phyloP scores from a whole-genome alignment of 2,113 vertebrate species.

The Megalops atlanticus region DNA sequence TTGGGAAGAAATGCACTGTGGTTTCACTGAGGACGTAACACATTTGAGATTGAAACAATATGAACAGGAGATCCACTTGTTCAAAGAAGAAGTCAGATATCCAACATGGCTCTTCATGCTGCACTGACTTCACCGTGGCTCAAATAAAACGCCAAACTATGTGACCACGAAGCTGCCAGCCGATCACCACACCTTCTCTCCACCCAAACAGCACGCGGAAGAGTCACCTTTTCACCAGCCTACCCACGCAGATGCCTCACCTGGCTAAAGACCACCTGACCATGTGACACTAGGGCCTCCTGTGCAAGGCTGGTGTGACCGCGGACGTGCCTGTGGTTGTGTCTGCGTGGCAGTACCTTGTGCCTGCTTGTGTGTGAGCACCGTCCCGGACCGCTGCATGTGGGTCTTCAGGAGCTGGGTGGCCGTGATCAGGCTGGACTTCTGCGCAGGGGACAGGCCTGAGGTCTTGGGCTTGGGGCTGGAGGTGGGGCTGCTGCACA shows the following conservation, averaged over 20 bases:
- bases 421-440: slow-evolving; percentile 79
- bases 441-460: slow-evolving; percentile 80
- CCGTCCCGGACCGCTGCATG: slow-evolving; percentile 79
- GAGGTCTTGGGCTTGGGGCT: slow-evolving; percentile 91
- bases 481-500: slow-evolving; percentile 94
- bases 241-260: too few species aligned
- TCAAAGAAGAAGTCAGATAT: not conserved
- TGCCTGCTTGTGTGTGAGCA: slow-evolving; percentile 86
- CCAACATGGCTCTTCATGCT: not conserved
- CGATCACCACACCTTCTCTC: not conserved
- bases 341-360: slow-evolving; percentile 76
- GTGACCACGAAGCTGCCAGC: too few species aligned
- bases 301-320: not conserved
- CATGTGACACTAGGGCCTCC: not conserved
- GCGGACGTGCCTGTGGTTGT: not conserved
- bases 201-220: not conserved
- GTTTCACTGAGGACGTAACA: not conserved
- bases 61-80: not conserved
- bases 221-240: not conserved
- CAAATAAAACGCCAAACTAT: too few species aligned
- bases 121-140: not conserved
- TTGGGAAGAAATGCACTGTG: not conserved
- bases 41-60: not conserved
- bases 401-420: slow-evolving; percentile 88
- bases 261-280: not conserved